Evolutionary conservation across 92 coral and sea anemone genomes (phyloP), one percentile per base, ranked within the genome.

Genomic region (Heliopora coerulea): DNA sequence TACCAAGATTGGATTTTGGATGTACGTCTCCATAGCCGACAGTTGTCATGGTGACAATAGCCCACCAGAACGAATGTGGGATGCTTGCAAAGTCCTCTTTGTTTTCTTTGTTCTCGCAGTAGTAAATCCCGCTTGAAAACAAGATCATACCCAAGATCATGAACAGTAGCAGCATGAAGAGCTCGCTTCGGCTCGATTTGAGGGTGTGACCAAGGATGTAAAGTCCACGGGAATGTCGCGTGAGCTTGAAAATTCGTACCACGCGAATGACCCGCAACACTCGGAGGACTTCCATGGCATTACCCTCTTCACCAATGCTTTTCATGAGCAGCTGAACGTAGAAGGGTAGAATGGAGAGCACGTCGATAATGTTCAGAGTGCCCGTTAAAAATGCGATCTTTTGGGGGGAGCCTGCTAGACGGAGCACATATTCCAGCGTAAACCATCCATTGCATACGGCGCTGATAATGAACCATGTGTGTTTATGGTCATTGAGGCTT

Each of bases 11-110:
- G 9, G 91, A 90, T 25, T 58, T 52, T 3, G 99, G 99, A 14
- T 48, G 64, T 1, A 88, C 74, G 75, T 95, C 99, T 13, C 99
- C 99, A 61, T 95, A 95, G 3, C 99, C 99, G 4, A 95, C 99
- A 3, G 99, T 95, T 59, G 99, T 95, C 99, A 95, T 95, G 67
- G 99, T 95, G 62, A 95, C 99, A 12, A 95, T 89, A 14, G 99
- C 97, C 99, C 99, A 95, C 99, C 99, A 95, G 79, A 95, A 95
- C 31, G 91, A 85, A 68, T 88, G 91, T 1, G 99, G 99, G 42
- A 95, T 95, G 73, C 96, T 90, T 58, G 82, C 29, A 42, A 95
- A 90, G 61, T 72, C 50, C 8, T 54, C 40, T 7, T 12, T 8
- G 32, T 82, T 85, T 3, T 68, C 62, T 9, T 63, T 75, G 21